These are phyloP conservation scores for Simalia tracyae DNA, from an alignment of 2,797 vertebrate species.

Conservation along the genomic window DNA sequence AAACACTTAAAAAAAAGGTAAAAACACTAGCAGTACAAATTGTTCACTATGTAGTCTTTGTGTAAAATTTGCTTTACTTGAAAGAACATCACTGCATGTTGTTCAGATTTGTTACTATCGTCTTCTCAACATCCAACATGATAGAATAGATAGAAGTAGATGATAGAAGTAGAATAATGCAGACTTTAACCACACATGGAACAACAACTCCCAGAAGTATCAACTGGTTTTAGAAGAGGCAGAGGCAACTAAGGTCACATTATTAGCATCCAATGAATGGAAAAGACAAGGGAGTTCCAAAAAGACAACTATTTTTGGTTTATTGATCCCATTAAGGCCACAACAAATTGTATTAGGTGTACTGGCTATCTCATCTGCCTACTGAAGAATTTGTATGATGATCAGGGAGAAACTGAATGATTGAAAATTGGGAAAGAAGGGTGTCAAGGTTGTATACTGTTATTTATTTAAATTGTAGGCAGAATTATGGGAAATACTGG, in stretches of 20 bases:
- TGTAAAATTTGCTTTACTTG: neutral
- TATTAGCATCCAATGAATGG: neutral
- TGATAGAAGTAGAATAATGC: neutral
- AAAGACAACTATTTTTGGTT: neutral
- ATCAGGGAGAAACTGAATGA: neutral
- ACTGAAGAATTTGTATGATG: neutral
- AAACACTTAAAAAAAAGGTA: neutral
- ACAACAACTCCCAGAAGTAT: neutral
- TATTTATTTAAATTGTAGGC: neutral
- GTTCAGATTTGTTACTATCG: neutral
- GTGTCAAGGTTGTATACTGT: neutral
- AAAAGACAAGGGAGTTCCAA: neutral
- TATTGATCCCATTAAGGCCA: neutral
- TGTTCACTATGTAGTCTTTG: neutral
- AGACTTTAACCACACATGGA: neutral
- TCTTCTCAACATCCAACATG: neutral
- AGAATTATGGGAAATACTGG: neutral
- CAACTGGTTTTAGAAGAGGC: neutral
- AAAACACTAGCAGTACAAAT: neutral
- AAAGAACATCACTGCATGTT: neutral
- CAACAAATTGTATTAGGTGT: neutral
- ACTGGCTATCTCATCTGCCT: neutral
- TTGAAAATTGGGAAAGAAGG: too few relatives aligned
- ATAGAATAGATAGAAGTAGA: neutral
- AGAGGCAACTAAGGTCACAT: neutral